Evolutionary conservation across 2,888 invertebrate genomes (phyloP).

Genomic region (Branchellion lobata): DNA sequence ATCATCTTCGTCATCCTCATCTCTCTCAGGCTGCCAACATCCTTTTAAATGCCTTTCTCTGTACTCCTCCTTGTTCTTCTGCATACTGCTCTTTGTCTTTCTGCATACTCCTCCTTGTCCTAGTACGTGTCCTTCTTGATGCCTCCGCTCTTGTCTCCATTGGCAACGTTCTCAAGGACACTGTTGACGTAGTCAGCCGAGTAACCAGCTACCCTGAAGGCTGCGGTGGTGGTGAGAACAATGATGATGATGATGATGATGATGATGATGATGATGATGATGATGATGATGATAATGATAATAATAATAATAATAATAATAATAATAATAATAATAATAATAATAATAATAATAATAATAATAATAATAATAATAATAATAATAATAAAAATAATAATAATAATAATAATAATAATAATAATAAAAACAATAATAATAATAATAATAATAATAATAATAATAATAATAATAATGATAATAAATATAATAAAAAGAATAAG

Average conservation of each 20-base stretch:
- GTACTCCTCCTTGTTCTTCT: not conserved
- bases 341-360: not conserved
- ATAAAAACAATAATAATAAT: too few species aligned
- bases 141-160: slow-evolving; percentile 71
- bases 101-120: not conserved
- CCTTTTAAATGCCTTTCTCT: not conserved
- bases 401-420: too few species aligned
- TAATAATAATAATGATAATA: too few species aligned
- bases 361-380: too few species aligned
- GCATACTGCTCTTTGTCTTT: not conserved
- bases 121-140: slow-evolving; percentile 25
- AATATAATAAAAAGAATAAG: too few species aligned
- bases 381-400: too few species aligned
- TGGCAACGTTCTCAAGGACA: slow-evolving; percentile 79
- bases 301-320: not conserved
- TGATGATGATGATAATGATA: not conserved
- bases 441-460: too few species aligned
- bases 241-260: slow-evolving; percentile 15
- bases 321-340: not conserved
- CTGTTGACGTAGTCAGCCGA: slow-evolving; percentile 91
- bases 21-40: too few species aligned
- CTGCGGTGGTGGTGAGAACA: not conserved
- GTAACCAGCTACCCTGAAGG: slow-evolving; percentile 76
- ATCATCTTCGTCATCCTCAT: not conserved
- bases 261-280: slow-evolving; percentile 15